Evolutionary conservation across 2,113 vertebrate species (phyloP).

Genomic region (Ariopsis seemanni): DNA sequence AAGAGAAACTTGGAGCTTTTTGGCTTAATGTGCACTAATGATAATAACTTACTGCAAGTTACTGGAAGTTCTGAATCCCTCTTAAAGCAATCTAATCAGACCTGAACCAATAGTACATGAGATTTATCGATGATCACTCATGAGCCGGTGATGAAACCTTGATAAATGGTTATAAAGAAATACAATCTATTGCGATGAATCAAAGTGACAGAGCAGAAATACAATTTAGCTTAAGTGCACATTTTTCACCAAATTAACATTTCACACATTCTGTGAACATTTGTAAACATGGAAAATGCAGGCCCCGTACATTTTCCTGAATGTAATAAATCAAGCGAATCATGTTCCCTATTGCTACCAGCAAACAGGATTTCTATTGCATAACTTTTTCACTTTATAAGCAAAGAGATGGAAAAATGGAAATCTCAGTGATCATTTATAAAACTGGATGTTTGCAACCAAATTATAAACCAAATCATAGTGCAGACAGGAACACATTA

Average conservation of each 20-base stretch:
- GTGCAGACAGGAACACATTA: constrained; percentile 2
- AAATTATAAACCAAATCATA: constrained; percentile 4
- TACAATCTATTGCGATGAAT: constrained; percentile 9
- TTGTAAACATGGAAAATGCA: constrained; percentile 14
- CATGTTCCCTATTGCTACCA: constrained; percentile 14
- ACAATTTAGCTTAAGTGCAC: constrained; percentile 7
- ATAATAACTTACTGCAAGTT: background rate
- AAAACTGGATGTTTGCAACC: constrained; percentile 11
- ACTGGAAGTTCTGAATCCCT: background rate
- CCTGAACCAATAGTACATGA: background rate
- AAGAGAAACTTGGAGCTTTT: background rate
- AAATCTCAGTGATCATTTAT: constrained; percentile 20
- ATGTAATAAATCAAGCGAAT: constrained; percentile 34
- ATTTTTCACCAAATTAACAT: constrained; percentile 30
- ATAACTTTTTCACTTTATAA: background rate
- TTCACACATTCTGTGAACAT: constrained; percentile 19
- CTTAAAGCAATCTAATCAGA: background rate
- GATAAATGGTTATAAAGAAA: constrained; percentile 23
- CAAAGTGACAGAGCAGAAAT: constrained; percentile 21
- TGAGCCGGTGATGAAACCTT: background rate
- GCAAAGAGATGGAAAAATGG: background rate
- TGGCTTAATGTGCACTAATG: background rate
- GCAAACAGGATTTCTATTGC: background rate
- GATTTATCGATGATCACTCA: constrained; percentile 1
- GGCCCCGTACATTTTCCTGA: background rate